Conservation (phyloP, 2,113 vertebrate species). For the Panthera uncia region DNA sequence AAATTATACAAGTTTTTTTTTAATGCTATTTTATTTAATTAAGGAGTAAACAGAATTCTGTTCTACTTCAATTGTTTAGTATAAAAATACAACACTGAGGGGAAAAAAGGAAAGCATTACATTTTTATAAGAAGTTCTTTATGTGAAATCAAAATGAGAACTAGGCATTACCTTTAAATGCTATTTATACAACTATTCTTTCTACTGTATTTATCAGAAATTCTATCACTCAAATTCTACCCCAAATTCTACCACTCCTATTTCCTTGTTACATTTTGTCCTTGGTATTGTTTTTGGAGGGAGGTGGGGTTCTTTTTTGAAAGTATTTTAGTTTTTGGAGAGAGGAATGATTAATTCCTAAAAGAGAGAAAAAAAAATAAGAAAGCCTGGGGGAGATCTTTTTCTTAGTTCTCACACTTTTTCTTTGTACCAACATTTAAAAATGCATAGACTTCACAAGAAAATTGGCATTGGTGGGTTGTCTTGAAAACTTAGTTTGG, state of each 20-base stretch:
- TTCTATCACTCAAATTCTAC: neutral
- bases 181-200: neutral
- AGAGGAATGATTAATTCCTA: neutral
- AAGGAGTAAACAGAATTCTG: constrained; percentile 31
- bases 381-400: neutral
- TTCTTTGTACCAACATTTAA: neutral
- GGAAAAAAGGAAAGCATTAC: neutral
- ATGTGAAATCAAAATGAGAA: neutral
- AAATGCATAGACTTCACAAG: neutral
- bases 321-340: neutral
- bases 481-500: constrained; percentile 3
- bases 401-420: neutral
- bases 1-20: constrained; percentile 18
- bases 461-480: neutral
- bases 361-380: neutral
- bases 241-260: neutral
- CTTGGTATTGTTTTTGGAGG: neutral
- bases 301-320: neutral
- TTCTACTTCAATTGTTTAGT: neutral
- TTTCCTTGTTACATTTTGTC: neutral
- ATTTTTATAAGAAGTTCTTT: neutral
- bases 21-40: constrained; percentile 53
- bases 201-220: neutral
- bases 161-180: neutral
- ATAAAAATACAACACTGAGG: neutral